These are phyloP conservation scores for Sebastes taczanowskii DNA, from an alignment of 2,797 vertebrate species.

Conservation along the genomic window DNA sequence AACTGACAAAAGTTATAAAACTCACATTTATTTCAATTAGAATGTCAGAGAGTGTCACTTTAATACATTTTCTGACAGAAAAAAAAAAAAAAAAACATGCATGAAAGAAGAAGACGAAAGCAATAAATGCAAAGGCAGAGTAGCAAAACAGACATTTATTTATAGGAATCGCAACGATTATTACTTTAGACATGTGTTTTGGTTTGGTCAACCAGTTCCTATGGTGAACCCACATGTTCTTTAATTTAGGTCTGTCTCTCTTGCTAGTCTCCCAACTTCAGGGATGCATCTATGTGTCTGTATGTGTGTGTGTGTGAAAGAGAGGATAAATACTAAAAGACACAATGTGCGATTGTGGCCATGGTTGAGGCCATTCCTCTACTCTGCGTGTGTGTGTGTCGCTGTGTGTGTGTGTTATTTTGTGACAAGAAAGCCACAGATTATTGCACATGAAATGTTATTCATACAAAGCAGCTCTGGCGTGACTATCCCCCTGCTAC, in stretches of 20 bases:
- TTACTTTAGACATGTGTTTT: conserved; percentile 24
- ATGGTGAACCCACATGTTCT: conserved; percentile 26
- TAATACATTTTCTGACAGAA: neutral
- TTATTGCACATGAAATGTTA: conserved; percentile 84
- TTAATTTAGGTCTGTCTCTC: conserved; percentile 31
- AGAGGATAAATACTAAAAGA: conserved; percentile 7
- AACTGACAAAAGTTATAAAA: conserved; percentile 29
- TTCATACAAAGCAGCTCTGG: conserved; percentile 81
- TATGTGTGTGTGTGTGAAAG: neutral
- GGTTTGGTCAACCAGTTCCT: conserved; percentile 36
- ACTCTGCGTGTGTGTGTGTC: conserved; percentile 41
- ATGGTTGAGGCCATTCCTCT: conserved; percentile 43
- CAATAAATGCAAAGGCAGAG: neutral
- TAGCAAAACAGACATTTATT: conserved; percentile 30
- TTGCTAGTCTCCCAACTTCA: conserved; percentile 1
- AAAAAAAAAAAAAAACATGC: neutral
- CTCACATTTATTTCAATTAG: conserved; percentile 29
- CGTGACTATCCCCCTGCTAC: conserved; percentile 81
- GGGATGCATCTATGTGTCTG: neutral
- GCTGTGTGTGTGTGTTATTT: conserved; percentile 51
- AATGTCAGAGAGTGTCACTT: conserved; percentile 30
- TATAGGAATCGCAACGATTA: conserved; percentile 33
- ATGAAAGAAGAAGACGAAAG: neutral
- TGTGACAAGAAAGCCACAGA: conserved; percentile 78
- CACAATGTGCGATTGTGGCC: conserved; percentile 54